Percentiles rank a stretch among this genome's conserved stretches.
phyloP scores from a whole-genome alignment of 2,113 vertebrate species.

The Vireo altiloquus region DNA sequence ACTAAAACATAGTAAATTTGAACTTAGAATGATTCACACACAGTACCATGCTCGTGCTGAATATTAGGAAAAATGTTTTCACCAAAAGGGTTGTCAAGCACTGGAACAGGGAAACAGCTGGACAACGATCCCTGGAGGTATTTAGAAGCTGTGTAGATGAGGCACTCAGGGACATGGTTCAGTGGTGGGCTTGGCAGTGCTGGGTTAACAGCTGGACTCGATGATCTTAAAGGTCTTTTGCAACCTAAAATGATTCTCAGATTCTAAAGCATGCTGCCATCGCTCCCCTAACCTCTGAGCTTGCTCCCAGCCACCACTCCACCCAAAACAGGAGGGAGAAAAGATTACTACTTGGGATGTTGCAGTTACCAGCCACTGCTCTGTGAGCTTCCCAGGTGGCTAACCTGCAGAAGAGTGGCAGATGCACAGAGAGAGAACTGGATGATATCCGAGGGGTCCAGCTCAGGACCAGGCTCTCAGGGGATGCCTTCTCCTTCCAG shows the following conservation, averaged over 20 bases:
- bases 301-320: background rate
- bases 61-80: background rate
- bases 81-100: background rate
- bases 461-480: background rate
- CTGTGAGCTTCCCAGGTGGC: background rate
- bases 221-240: background rate
- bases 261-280: background rate
- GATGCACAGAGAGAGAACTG: background rate
- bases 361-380: background rate
- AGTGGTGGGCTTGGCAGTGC: background rate
- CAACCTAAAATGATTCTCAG: background rate
- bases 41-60: background rate
- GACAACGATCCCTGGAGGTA: background rate
- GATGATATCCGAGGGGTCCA: background rate
- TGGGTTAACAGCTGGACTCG: accelerated
- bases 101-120: background rate
- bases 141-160: background rate
- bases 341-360: background rate
- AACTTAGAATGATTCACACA: background rate
- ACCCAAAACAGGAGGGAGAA: background rate
- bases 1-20: background rate
- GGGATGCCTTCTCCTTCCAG: background rate
- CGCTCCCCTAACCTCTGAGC: background rate
- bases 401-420: background rate
- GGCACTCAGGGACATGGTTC: background rate